Percentiles rank a stretch among this genome's conserved stretches.
Conservation (phyloP, 1,140 invertebrate genomes). For the Drosophila bocqueti region DNA sequence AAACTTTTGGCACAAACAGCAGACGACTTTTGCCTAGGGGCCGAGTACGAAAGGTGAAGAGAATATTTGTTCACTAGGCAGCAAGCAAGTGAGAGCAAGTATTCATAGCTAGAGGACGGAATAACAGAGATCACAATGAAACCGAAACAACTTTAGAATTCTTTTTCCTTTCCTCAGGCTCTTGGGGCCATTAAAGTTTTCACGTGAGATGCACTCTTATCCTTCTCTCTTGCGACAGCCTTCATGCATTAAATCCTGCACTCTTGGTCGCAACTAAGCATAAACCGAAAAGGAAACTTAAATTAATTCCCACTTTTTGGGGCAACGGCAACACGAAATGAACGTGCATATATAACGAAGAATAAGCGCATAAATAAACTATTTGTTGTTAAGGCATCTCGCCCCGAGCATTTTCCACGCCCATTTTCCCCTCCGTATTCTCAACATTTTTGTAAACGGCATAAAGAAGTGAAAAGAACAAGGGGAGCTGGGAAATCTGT, state of each 20-base stretch:
- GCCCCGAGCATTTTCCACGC: conserved; percentile 32
- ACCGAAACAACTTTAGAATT: conserved; percentile 12
- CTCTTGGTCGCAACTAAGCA: conserved; percentile 32
- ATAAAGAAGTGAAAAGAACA: conserved; percentile 15
- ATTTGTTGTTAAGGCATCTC: conserved; percentile 56
- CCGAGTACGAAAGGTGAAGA: conserved; percentile 7
- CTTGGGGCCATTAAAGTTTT: conserved; percentile 13
- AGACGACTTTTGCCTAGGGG: conserved; percentile 43
- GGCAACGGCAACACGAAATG: conserved; percentile 9
- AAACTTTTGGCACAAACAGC: conserved; percentile 69
- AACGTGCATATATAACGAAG: conserved; percentile 39
- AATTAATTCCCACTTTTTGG: conserved; percentile 29
- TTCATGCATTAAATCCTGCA: conserved; percentile 14
- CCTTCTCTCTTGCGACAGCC: neutral
- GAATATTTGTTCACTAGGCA: neutral
- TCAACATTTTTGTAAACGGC: conserved; percentile 35
- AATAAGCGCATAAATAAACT: conserved; percentile 73
- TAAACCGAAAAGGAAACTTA: conserved; percentile 35
- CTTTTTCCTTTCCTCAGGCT: neutral
- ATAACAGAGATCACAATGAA: conserved; percentile 2
- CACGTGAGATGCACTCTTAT: neutral
- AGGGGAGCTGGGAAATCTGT: conserved; percentile 53
- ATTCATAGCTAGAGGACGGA: neutral
- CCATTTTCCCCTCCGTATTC: conserved; percentile 13
- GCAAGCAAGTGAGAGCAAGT: neutral